These are phyloP conservation scores for Vanacampus margaritifer DNA, from an alignment of 2,113 vertebrate genomes.

Conservation along the genomic window DNA sequence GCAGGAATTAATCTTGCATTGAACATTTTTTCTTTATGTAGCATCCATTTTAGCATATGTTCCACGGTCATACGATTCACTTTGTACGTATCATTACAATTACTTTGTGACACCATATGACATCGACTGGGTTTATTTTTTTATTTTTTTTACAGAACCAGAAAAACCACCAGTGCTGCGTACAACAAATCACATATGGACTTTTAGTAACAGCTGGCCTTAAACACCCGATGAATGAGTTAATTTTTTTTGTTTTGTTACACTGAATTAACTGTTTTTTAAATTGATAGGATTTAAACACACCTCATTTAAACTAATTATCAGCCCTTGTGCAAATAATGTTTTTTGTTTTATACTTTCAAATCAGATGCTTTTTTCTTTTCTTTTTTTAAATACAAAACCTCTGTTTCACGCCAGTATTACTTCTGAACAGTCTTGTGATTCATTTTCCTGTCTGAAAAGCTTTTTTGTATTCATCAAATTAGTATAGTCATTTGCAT, in stretches of 20 bases:
- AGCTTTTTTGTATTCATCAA: slow-evolving; percentile 36
- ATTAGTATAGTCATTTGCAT: slow-evolving; percentile 59
- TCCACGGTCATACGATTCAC: too few relatives aligned
- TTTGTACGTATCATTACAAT: background rate
- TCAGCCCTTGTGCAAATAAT: too few relatives aligned
- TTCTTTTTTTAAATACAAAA: background rate
- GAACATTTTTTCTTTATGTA: background rate
- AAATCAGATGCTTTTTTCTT: background rate
- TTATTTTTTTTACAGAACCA: background rate
- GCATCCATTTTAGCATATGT: background rate
- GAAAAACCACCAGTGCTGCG: background rate
- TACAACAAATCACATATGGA: background rate
- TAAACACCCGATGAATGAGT: background rate
- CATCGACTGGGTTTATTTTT: too few relatives aligned
- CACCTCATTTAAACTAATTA: background rate
- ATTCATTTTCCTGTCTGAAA: slow-evolving; percentile 34
- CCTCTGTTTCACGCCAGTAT: slow-evolving; percentile 15
- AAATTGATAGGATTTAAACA: too few relatives aligned
- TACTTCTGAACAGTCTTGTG: background rate
- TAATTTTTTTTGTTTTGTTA: background rate
- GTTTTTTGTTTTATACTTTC: slow-evolving; percentile 1
- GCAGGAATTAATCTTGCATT: background rate
- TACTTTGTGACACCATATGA: background rate
- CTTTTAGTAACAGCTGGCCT: background rate
- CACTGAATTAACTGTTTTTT: too few relatives aligned